Evolutionary conservation across 2,113 vertebrate species (phyloP).

Genomic region (Capreolus pygargus): DNA sequence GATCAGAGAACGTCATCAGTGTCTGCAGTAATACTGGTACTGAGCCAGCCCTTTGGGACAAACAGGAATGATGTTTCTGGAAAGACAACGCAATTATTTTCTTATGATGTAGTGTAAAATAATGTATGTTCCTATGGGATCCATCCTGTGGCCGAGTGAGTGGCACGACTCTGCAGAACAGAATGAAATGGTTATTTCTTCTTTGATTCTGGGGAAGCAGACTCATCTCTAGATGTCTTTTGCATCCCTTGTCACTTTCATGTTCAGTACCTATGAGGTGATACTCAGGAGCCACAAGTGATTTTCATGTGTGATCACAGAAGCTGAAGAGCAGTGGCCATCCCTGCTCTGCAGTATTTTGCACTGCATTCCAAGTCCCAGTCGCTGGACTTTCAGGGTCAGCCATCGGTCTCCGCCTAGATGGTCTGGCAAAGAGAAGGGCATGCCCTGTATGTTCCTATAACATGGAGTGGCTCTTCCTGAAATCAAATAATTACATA

Average conservation of each 20-base stretch:
- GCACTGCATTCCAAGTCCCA: not conserved
- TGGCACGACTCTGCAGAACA: rapidly evolving
- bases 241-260: too few relatives aligned
- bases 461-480: not conserved
- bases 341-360: rapidly evolving
- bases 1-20: rapidly evolving
- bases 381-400: rapidly evolving
- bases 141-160: not conserved
- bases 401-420: rapidly evolving
- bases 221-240: rapidly evolving
- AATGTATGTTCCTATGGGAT: not conserved
- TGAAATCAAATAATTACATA: not conserved
- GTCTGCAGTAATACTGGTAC: not conserved
- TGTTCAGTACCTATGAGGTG: not conserved
- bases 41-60: not conserved
- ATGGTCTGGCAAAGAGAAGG: not conserved
- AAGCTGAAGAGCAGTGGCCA: rapidly evolving
- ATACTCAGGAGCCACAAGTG: not conserved
- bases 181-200: not conserved
- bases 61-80: not conserved
- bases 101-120: not conserved
- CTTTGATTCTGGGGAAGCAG: not conserved
- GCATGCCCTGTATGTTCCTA: rapidly evolving
- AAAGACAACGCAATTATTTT: not conserved
- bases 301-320: too few relatives aligned